These are phyloP conservation scores for Machaerirhynchus nigripectus DNA, from an alignment of 2,113 vertebrate genomes.

Conservation along the genomic window DNA sequence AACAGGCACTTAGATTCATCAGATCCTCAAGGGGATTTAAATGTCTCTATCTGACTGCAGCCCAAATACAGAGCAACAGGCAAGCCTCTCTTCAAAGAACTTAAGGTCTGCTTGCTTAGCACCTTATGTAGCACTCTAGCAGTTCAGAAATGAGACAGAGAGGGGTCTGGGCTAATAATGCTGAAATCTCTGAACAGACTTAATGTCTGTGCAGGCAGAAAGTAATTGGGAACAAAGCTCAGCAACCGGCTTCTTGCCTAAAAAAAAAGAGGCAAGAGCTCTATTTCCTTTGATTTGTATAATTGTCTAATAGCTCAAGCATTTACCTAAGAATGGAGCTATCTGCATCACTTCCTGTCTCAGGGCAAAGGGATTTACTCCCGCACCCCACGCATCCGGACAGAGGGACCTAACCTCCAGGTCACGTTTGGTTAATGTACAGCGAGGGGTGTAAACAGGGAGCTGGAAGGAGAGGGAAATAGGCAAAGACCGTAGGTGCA, in stretches of 20 bases:
- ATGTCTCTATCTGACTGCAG: not conserved
- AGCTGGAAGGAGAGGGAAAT: not conserved
- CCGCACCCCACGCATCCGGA: not conserved
- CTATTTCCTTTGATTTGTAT: not conserved
- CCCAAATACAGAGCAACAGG: not conserved
- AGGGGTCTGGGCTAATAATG: not conserved
- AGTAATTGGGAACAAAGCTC: not conserved
- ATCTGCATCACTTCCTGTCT: not conserved
- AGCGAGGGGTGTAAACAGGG: fast-evolving
- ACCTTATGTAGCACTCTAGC: not conserved
- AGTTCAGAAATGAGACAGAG: not conserved
- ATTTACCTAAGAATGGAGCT: not conserved
- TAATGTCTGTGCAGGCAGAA: not conserved
- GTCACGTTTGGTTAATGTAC: not conserved
- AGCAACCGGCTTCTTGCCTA: not conserved
- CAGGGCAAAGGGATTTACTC: not conserved
- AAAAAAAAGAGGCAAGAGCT: not conserved
- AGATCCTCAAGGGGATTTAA: not conserved
- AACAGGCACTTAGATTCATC: not conserved
- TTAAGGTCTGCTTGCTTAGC: not conserved
- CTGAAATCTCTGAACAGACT: not conserved
- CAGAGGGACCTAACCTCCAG: not conserved
- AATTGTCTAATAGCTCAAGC: not conserved
- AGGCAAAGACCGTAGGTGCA: fast-evolving
- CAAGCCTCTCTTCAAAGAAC: not conserved